Evolutionary conservation across 2,113 vertebrate genomes (phyloP).

Genomic region (Menura novaehollandiae): DNA sequence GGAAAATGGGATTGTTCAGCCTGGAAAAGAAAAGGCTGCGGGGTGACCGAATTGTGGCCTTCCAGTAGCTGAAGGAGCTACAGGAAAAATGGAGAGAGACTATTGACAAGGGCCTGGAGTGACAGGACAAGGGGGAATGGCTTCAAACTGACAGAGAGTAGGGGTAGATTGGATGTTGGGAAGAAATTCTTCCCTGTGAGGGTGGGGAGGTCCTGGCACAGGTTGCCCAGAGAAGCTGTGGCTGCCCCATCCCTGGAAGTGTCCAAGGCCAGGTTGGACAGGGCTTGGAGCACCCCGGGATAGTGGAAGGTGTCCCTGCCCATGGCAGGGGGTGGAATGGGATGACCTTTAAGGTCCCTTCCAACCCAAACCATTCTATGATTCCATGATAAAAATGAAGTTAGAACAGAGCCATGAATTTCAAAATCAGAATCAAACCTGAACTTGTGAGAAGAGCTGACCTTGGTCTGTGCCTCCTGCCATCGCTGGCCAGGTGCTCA

Average conservation of each 20-base stretch:
- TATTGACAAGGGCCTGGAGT: background rate
- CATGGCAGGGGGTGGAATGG: background rate
- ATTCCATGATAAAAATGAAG: background rate
- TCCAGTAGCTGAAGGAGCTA: background rate
- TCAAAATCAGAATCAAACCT: background rate
- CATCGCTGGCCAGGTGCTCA: background rate
- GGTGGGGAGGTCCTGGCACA: background rate
- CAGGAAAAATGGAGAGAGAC: background rate
- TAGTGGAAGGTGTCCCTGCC: fast-evolving
- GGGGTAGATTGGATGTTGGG: background rate
- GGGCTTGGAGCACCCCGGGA: fast-evolving
- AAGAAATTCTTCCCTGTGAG: background rate
- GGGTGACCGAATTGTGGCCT: background rate
- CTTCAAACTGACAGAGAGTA: background rate
- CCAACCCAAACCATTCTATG: background rate
- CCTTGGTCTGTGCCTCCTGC: background rate
- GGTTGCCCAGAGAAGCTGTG: background rate
- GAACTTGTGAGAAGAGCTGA: background rate
- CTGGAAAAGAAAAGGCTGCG: background rate
- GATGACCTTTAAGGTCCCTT: background rate
- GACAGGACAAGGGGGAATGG: background rate
- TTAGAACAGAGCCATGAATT: background rate
- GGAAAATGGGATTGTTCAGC: background rate
- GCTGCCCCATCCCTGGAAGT: background rate
- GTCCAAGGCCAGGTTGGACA: fast-evolving